Evolutionary conservation across 2,113 vertebrate species (phyloP).

Genomic region (Odobenus rosmarus): DNA sequence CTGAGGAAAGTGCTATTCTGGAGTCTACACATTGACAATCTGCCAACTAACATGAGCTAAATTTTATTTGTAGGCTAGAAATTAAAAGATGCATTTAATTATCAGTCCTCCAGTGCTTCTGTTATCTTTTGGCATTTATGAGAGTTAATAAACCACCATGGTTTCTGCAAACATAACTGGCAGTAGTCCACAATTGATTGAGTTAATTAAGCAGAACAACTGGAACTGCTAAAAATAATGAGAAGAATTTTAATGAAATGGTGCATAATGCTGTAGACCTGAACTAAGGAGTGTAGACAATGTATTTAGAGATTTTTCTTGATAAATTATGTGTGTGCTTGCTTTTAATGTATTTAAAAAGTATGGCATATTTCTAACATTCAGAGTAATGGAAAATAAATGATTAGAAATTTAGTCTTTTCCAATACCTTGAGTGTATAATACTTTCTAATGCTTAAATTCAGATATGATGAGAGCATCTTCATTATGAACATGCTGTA

Average conservation of each 20-base stretch:
- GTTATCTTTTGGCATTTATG: constrained; percentile 49
- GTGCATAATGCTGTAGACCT: neutral
- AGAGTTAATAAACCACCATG: constrained; percentile 59
- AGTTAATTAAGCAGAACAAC: constrained; percentile 71
- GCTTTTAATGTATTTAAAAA: constrained; percentile 12
- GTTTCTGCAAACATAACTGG: constrained; percentile 59
- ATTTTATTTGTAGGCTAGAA: constrained; percentile 48
- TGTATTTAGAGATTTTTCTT: neutral
- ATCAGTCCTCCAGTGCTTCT: neutral
- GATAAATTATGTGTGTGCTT: neutral
- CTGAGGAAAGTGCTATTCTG: neutral
- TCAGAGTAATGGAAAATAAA: constrained; percentile 26
- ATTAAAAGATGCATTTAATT: constrained; percentile 66
- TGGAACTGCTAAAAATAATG: constrained; percentile 68
- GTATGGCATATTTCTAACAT: neutral
- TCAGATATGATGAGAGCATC: neutral
- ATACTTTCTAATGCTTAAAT: constrained; percentile 23
- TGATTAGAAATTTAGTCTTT: constrained; percentile 45
- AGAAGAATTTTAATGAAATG: constrained; percentile 64
- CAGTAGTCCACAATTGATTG: constrained; percentile 59
- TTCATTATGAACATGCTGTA: neutral
- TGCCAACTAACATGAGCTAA: neutral
- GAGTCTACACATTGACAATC: neutral
- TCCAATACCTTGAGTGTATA: neutral
- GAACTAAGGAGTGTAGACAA: neutral